Base-by-base conservation (phyloP, 2,888 invertebrate genomes). In the Drosophila anomalipes region DNA sequence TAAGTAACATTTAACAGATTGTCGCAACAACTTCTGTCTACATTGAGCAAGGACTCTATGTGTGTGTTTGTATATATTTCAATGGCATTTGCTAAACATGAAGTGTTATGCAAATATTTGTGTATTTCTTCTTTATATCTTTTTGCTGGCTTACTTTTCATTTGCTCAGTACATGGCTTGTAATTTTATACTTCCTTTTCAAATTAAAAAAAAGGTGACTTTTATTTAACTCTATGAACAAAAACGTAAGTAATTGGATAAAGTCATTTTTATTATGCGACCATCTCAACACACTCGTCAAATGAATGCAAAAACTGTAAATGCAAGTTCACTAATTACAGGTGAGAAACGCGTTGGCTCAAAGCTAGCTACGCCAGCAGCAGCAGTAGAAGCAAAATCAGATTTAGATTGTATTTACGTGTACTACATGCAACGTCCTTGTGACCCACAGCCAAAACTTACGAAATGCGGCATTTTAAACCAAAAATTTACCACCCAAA, bases 61-160 rank as follows among this genome's bases (percentile, higher is more conserved):
- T 57, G 51, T 61, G 58, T 66, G 52, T 33, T 44, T 60, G 57
- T 67, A 64, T 72, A 39, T 68, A 71, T 57, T 79, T 67, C 74
- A 73, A 73, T 84, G 73, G 75, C 74, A 86, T 84, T 88, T 79
- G 81, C 81, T 79, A 81, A 81, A 81, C 83, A 85, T 83, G 75
- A 89, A 87, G 89, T 87, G 87, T 86, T 89, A 79, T 83, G 87
- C 81, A 83, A 89, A 87, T 85, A 83, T 89, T 87, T 89, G 74
- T 69, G 47, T 77, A 83, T 82, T 75, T 81, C 74, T 26, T 26
- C 10, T 47, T 9, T 26, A 3, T 47, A 70, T 77, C 53, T 41
- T 41, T 62, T 67, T 73, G 58, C 28, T 28, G 7, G 53, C 62
- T 72, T 78, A 62, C 54, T 68, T 76, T 74, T 72, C 69, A 71